Conservation (phyloP, 2,888 invertebrate species). For the Metopia argyrocephala region DNA sequence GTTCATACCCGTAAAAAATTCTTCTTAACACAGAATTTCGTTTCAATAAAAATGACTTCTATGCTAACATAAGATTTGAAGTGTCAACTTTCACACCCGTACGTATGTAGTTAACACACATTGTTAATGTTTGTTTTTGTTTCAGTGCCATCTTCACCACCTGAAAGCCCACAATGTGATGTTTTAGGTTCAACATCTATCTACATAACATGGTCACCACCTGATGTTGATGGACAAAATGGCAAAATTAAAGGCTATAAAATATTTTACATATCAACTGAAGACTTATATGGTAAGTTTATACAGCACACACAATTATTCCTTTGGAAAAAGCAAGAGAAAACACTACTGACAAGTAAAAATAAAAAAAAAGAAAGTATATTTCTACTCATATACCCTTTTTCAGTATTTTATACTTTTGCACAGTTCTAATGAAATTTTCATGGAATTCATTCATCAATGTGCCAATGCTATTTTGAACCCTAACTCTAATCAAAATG, state of each 20-base stretch:
- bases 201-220: slow-evolving; percentile 91
- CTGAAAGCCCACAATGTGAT: slow-evolving; percentile 89
- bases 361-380: not conserved
- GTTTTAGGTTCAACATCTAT: slow-evolving; percentile 91
- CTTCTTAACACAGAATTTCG: not conserved
- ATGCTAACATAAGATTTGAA: not conserved
- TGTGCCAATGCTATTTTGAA: not conserved
- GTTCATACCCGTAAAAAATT: too few relatives aligned
- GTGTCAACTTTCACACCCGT: not conserved
- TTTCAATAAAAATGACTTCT: not conserved
- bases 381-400: slow-evolving; percentile 1
- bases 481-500: slow-evolving; percentile 16
- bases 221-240: slow-evolving; percentile 88
- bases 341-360: not conserved
- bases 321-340: not conserved
- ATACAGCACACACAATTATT: not conserved
- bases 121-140: slow-evolving; percentile 22
- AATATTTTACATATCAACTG: slow-evolving; percentile 88
- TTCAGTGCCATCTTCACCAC: slow-evolving; percentile 90
- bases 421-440: not conserved
- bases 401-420: not conserved
- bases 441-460: not conserved
- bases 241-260: slow-evolving; percentile 92
- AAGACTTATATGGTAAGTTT: slow-evolving; percentile 87
- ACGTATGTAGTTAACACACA: not conserved